Conservation (phyloP, 2,888 invertebrate genomes). For the Lithophane semibrunnea region DNA sequence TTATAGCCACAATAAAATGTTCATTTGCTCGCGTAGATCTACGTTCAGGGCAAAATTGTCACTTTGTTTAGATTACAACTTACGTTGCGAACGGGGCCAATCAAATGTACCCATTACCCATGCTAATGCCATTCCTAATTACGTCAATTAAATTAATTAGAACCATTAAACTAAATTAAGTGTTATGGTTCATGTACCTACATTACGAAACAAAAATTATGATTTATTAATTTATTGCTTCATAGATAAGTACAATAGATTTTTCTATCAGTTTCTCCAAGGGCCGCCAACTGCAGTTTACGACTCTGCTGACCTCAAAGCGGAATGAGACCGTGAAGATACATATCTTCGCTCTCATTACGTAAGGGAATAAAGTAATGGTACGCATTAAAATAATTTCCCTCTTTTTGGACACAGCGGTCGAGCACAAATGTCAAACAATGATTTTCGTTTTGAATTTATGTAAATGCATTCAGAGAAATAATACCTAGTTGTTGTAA, state of each 20-base stretch:
- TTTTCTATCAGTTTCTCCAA: conserved; percentile 35
- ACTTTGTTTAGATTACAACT: neutral
- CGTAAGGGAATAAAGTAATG: conserved; percentile 34
- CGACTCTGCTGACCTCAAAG: conserved; percentile 41
- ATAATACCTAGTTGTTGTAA: neutral
- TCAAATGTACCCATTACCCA: neutral
- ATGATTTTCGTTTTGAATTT: neutral
- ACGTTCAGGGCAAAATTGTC: neutral
- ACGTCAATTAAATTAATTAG: neutral
- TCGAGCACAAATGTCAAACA: neutral
- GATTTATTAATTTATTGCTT: conserved; percentile 22
- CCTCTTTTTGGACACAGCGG: neutral
- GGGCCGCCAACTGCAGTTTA: conserved; percentile 30
- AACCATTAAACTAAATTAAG: neutral
- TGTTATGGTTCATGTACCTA: neutral
- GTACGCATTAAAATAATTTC: conserved; percentile 17
- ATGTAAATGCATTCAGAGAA: neutral
- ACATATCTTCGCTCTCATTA: conserved; percentile 41
- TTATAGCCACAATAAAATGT: neutral
- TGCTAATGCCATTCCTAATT: neutral
- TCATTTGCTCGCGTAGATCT: neutral
- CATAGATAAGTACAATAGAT: conserved; percentile 15
- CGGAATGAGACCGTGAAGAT: conserved; percentile 60
- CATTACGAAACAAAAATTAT: conserved; percentile 9
- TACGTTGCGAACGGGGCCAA: neutral